Evolutionary conservation across 2,888 invertebrate species (phyloP).

Genomic region (Cylloceria caligata): DNA sequence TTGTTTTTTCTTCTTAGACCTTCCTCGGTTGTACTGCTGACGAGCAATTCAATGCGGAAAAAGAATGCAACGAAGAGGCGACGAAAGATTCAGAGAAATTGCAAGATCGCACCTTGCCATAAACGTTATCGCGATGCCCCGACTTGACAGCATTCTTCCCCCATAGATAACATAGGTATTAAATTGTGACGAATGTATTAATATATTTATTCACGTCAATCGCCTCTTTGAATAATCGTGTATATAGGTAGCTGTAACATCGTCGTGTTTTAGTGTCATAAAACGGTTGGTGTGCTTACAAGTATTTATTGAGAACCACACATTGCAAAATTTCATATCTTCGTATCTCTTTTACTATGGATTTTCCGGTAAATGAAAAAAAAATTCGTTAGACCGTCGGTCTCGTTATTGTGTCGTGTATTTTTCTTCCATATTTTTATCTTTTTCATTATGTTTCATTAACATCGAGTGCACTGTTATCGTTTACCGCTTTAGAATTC

Average conservation of each 20-base stretch:
- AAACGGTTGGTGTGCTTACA: conserved; percentile 48
- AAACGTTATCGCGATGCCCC: conserved; percentile 38
- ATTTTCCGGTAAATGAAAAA: conserved; percentile 11
- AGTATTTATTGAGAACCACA: conserved; percentile 29
- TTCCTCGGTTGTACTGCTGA: conserved; percentile 61
- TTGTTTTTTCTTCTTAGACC: conserved; percentile 57
- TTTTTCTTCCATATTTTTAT: conserved; percentile 31
- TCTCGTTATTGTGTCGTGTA: conserved; percentile 48
- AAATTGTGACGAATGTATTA: conserved; percentile 63
- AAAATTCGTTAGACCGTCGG: conserved; percentile 9
- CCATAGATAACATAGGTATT: conserved; percentile 9
- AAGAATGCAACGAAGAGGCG: conserved; percentile 51
- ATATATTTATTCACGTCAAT: conserved; percentile 66
- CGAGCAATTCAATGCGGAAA: conserved; percentile 49
- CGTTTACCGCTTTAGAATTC: conserved; percentile 73
- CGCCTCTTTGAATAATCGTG: conserved; percentile 56
- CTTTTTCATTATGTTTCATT: conserved; percentile 71
- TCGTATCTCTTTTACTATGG: conserved; percentile 34
- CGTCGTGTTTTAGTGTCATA: conserved; percentile 31
- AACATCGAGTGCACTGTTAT: conserved; percentile 77
- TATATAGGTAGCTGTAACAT: conserved; percentile 53
- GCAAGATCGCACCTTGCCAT: conserved; percentile 51
- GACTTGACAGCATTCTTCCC: conserved; percentile 36
- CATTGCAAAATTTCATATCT: not conserved
- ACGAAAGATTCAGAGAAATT: conserved; percentile 54